Conservation (phyloP, 2,888 invertebrate species). For the Eupithecia subumbrata region DNA sequence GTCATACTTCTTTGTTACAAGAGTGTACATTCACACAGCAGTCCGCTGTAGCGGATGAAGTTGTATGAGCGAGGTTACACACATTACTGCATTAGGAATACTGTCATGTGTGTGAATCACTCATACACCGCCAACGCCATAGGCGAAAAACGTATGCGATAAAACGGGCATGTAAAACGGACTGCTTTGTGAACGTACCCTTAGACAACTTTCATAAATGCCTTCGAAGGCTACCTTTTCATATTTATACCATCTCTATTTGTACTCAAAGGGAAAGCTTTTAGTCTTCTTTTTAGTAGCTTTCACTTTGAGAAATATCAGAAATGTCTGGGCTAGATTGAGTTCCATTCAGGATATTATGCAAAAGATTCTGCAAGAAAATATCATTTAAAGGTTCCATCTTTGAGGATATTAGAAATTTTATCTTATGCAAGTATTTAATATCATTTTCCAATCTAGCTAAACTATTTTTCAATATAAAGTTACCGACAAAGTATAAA, state of each 20-base stretch:
- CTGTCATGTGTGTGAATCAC: too few species aligned
- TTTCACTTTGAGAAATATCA: background rate
- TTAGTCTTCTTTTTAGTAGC: background rate
- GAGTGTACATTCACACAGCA: too few species aligned
- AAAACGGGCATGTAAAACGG: too few species aligned
- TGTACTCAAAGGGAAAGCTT: background rate
- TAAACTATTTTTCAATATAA: constrained; percentile 23
- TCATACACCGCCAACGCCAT: too few species aligned
- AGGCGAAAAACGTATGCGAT: too few species aligned
- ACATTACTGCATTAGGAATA: too few species aligned
- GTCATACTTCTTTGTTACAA: too few species aligned
- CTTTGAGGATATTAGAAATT: constrained; percentile 7
- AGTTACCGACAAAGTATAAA: constrained; percentile 23
- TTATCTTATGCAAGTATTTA: constrained; percentile 4
- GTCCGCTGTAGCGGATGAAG: too few species aligned
- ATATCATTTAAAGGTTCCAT: constrained; percentile 3
- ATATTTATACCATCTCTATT: background rate
- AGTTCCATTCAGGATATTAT: constrained; percentile 2
- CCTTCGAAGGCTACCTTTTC: background rate
- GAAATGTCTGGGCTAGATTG: constrained; percentile 1
- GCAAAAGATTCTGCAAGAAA: constrained; percentile 8
- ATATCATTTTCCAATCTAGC: constrained; percentile 4
- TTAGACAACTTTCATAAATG: too few species aligned
- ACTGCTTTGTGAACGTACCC: too few species aligned
- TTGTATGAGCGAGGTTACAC: too few species aligned